Percentiles rank a stretch among this genome's conserved stretches.
phyloP scores from a whole-genome alignment of 1,140 invertebrate genomes.

The Drosophila kurseongensis region DNA sequence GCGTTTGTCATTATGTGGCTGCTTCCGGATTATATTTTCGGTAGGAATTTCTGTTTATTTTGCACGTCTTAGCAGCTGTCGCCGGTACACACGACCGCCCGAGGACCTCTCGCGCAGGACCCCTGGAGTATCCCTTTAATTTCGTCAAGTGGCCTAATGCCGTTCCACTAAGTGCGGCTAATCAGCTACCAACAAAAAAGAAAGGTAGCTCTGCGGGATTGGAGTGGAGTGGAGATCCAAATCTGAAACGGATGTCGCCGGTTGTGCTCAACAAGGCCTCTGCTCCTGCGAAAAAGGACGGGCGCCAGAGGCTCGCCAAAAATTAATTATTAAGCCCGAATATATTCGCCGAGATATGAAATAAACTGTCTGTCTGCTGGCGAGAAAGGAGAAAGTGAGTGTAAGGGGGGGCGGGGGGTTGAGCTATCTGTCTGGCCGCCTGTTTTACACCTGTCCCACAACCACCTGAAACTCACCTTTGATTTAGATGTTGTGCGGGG shows the following conservation, averaged over 20 bases:
- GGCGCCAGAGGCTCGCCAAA: constrained; percentile 41
- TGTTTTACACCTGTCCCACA: constrained; percentile 21
- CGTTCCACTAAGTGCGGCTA: constrained; percentile 79
- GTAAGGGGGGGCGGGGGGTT: background rate
- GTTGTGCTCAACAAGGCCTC: constrained; percentile 55
- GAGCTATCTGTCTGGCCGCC: constrained; percentile 15
- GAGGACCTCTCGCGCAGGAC: constrained; percentile 12
- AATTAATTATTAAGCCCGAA: constrained; percentile 74
- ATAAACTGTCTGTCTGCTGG: constrained; percentile 50
- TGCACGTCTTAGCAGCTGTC: constrained; percentile 77
- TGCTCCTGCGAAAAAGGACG: constrained; percentile 8
- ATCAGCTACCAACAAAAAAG: constrained; percentile 66
- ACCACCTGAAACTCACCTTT: constrained; percentile 12
- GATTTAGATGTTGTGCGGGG: constrained; percentile 2
- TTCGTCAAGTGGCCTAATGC: constrained; percentile 80
- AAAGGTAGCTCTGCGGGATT: background rate
- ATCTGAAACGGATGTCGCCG: constrained; percentile 77
- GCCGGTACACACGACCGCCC: constrained; percentile 60
- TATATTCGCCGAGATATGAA: constrained; percentile 53
- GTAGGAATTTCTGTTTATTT: constrained; percentile 70
- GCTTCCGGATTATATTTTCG: constrained; percentile 81
- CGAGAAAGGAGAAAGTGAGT: background rate
- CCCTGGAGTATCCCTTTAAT: constrained; percentile 58
- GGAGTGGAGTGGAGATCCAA: constrained; percentile 49
- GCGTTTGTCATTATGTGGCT: constrained; percentile 78